Evolutionary conservation across 1,140 invertebrate genomes (phyloP).

Genomic region (honey bee (Apis mellifera)): DNA sequence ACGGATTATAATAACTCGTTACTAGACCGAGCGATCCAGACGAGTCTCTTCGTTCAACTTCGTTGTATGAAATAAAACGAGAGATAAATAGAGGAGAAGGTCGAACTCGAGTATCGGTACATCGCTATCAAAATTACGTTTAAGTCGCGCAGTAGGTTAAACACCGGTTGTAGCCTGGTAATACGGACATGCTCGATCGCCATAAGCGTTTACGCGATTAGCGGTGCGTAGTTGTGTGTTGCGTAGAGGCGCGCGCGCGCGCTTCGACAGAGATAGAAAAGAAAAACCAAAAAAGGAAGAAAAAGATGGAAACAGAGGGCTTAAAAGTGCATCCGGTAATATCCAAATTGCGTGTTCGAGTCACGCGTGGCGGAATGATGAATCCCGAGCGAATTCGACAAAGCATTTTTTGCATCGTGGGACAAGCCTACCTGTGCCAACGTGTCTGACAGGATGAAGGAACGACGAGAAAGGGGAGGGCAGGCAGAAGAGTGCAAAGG

Average conservation of each 20-base stretch:
- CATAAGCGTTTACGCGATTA: constrained; percentile 1
- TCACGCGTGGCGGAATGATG: constrained; percentile 4
- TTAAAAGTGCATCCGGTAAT: constrained; percentile 3
- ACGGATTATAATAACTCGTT: neutral
- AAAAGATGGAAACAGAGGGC: no score
- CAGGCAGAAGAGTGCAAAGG: neutral
- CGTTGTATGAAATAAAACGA: neutral
- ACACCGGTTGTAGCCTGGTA: neutral
- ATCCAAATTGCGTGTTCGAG: constrained; percentile 24
- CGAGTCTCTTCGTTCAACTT: no score
- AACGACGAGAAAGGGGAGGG: neutral
- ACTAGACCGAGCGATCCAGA: no score
- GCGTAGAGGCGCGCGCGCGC: neutral
- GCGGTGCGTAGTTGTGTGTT: neutral
- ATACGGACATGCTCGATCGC: neutral
- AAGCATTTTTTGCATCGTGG: constrained; percentile 5
- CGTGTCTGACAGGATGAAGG: neutral
- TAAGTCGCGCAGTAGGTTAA: neutral
- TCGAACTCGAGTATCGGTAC: neutral
- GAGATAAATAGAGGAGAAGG: neutral
- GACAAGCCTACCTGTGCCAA: constrained; percentile 10
- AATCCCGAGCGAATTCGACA: constrained; percentile 26
- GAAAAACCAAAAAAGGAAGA: no score
- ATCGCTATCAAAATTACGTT: neutral
- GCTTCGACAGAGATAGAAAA: neutral